Evolutionary conservation across 1,140 invertebrate genomes (phyloP), one percentile per base, ranked within the genome.

Genomic region (Saccostrea echinata): DNA sequence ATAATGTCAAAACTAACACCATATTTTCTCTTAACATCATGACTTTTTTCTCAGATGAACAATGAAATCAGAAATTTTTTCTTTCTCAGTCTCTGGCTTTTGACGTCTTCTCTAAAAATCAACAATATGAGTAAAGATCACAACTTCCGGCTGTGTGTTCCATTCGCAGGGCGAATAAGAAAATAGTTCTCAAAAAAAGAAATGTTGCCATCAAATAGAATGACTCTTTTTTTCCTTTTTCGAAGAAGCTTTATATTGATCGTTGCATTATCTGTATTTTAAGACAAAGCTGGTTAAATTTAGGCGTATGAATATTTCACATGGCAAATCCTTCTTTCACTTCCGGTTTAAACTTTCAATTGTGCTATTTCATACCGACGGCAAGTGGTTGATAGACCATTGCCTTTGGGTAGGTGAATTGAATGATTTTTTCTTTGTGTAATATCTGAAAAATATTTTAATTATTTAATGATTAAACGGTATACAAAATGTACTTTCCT

Each of bases 271-370:
- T 43, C 43, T 43, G 43, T 43, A 3, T 43, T 6, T 43, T 43
- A 9, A 11, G 12, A 33, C 27, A 30, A 8, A 33, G 18, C 55
- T 61, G n/a, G 16, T 61, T 61, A 8, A 35, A 6, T 11, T 30
- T 71, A 16, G 11, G 68, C 68, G 68, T 11, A 76, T 1, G 24
- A 76, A 76, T 76, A 30, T 76, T 61, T 76, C 27, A 30, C 11
- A 33, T 30, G 13, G 27, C 16, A 76, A 13, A 33, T 24, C 24
- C 21, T n/a, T 64, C 57, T 30, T 76, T 18, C 68, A 76, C 68
- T 76, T 76, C 68, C 68, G 68, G 68, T 76, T 76, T 35, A 13
- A 76, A 76, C 68, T 76, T 76, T 76, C 68, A 76, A 76, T 76
- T 76, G 68, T 76, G 68, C 68, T 76, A 13, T 76, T 76, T 76